Conservation (phyloP, 2,888 invertebrate species). For the Piscicola geometra region DNA sequence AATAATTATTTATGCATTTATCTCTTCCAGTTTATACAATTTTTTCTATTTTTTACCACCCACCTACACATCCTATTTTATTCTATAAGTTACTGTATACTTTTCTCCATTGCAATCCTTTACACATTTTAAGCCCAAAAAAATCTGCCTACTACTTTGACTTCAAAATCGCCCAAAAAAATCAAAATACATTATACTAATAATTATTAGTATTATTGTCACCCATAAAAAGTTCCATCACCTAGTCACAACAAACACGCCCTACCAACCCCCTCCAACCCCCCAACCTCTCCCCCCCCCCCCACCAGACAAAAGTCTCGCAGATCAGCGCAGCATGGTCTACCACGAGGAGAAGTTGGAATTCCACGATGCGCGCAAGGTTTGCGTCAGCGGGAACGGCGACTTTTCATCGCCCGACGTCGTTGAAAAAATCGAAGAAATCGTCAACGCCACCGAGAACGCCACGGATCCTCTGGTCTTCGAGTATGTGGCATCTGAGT, state of each 20-base stretch:
- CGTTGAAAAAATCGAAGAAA: neutral
- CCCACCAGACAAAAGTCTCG: constrained; percentile 2
- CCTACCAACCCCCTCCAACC: neutral
- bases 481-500: neutral
- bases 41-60: too few species aligned
- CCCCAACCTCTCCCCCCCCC: neutral
- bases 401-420: constrained; percentile 10
- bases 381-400: constrained; percentile 7
- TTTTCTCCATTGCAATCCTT: too few species aligned
- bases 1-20: too few species aligned
- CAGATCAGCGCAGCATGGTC: neutral
- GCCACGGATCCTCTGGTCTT: neutral
- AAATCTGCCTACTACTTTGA: too few species aligned
- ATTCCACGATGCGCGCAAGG: constrained; percentile 13
- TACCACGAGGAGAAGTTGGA: neutral
- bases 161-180: too few species aligned
- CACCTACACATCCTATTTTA: too few species aligned
- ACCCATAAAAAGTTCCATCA: too few species aligned
- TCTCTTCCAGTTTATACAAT: too few species aligned
- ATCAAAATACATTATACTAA: too few species aligned
- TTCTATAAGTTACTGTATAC: too few species aligned
- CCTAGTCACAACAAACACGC: neutral
- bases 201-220: too few species aligned
- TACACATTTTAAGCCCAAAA: too few species aligned
- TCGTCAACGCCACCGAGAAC: constrained; percentile 14